Conservation (phyloP, 37 sponge, comb jelly and placozoan genomes). For the Mnemiopsis leidyi region DNA sequence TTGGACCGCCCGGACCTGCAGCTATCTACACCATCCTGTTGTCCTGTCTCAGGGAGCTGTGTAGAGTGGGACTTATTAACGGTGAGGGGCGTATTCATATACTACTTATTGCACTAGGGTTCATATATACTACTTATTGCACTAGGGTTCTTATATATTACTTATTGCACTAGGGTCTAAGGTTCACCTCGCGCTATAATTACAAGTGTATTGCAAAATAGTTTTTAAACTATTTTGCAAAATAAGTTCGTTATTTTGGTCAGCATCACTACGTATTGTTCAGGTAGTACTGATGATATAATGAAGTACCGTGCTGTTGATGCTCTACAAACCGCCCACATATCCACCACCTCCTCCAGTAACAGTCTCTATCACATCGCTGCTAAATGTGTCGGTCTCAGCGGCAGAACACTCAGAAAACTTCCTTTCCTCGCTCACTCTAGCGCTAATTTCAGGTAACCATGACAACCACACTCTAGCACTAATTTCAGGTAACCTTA, state of each 20-base stretch:
- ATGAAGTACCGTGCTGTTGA: constrained; percentile 14
- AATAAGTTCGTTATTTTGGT: no score
- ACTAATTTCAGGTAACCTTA: no score
- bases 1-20: constrained; percentile 81
- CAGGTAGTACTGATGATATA: constrained; percentile 23
- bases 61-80: constrained; percentile 70
- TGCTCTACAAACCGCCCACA: not conserved
- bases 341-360: not conserved
- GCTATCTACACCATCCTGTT: constrained; percentile 87
- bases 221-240: no score
- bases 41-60: constrained; percentile 88
- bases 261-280: no score
- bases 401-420: constrained; percentile 91
- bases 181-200: no score
- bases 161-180: no score
- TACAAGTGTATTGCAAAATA: no score
- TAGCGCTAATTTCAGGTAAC: constrained; percentile 34
- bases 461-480: no score
- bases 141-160: no score
- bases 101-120: no score
- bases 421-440: constrained; percentile 97
- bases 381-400: constrained; percentile 80
- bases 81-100: no score
- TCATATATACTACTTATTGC: no score
- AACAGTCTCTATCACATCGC: not conserved